Evolutionary conservation across 2,888 invertebrate genomes (phyloP), one percentile per base, ranked within the genome.

Genomic region (Drosophila lutescens): DNA sequence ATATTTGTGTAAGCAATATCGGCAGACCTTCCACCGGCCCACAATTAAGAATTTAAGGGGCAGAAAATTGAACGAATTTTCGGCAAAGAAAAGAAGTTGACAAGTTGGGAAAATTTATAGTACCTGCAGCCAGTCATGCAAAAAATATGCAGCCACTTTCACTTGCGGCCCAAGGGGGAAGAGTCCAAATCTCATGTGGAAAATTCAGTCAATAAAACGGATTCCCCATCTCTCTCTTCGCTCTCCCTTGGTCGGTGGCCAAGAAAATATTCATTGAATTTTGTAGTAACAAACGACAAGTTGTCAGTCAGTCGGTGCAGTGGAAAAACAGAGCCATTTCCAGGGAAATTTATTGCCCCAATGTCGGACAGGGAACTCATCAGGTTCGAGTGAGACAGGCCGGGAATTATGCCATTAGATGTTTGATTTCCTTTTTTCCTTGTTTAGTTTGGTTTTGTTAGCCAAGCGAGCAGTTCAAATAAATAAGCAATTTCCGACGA

Each of bases 221-320:
- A 36, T 23, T 66, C 49, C 62, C 66, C 41, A 53, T 59, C 61
- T 54, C 30, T 30, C 47, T 30, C 44, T 46, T 60, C 63, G 20
- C 20, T 60, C 41, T 54, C 41, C 30, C 40, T 61, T 40, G 54
- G 49, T 58, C 58, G 51, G 44, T 13, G 54, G 34, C 49, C 57
- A 68, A 58, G 82, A 60, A 87, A 85, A 85, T 88, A 88, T 85
- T 85, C 85, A 86, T 84, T 88, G 89, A 86, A 88, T 85, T 86
- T 88, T 50, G 67, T 72, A 86, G 85, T 77, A 85, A 88, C 87
- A 86, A 83, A 78, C 70, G 78, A 75, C 77, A 74, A 74, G 54
- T 66, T 88, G 88, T 82, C 83, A 76, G 69, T 74, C 74, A 74
- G 54, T 34, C 51, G 41, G 41, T 72, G 63, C 51, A 56, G 51